Percentiles rank a stretch among this genome's conserved stretches.
These are phyloP conservation scores for Pandemis cinnamomeana DNA, from an alignment of 2,888 invertebrate genomes.

Conservation along the genomic window DNA sequence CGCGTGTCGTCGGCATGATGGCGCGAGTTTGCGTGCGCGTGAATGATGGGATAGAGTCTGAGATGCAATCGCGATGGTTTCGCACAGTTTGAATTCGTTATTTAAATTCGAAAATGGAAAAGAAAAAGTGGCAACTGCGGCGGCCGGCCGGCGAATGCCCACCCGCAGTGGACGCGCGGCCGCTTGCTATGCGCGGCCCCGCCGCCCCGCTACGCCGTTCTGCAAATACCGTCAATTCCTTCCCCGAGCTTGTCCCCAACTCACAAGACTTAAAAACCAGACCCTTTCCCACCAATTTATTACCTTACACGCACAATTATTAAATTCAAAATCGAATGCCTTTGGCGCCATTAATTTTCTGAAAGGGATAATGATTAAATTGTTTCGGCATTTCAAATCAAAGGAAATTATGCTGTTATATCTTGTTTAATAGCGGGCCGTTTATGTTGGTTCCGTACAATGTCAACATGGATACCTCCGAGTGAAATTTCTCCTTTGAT, in stretches of 20 bases:
- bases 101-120: slow-evolving; percentile 64
- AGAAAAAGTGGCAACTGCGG: slow-evolving; percentile 74
- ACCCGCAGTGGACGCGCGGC: slow-evolving; percentile 70
- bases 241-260: slow-evolving; percentile 63
- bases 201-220: slow-evolving; percentile 73
- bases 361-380: slow-evolving; percentile 81
- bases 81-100: slow-evolving; percentile 63
- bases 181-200: slow-evolving; percentile 70
- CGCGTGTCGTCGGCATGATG: slow-evolving; percentile 55
- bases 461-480: slow-evolving; percentile 66
- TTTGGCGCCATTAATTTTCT: slow-evolving; percentile 65
- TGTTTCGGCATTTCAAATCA: slow-evolving; percentile 84
- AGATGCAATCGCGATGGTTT: slow-evolving; percentile 53
- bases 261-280: slow-evolving; percentile 65
- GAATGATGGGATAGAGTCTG: slow-evolving; percentile 15
- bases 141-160: slow-evolving; percentile 65
- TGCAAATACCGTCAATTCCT: slow-evolving; percentile 84
- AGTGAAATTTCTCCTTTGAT: slow-evolving; percentile 73
- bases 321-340: slow-evolving; percentile 51
- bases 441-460: slow-evolving; percentile 71
- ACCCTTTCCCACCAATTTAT: slow-evolving; percentile 47
- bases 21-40: slow-evolving; percentile 57
- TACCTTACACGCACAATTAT: slow-evolving; percentile 52
- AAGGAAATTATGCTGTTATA: slow-evolving; percentile 84
- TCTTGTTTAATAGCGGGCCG: slow-evolving; percentile 80